Conservation (phyloP, 2,797 vertebrate genomes). For the Protosalanx chinensis region DNA sequence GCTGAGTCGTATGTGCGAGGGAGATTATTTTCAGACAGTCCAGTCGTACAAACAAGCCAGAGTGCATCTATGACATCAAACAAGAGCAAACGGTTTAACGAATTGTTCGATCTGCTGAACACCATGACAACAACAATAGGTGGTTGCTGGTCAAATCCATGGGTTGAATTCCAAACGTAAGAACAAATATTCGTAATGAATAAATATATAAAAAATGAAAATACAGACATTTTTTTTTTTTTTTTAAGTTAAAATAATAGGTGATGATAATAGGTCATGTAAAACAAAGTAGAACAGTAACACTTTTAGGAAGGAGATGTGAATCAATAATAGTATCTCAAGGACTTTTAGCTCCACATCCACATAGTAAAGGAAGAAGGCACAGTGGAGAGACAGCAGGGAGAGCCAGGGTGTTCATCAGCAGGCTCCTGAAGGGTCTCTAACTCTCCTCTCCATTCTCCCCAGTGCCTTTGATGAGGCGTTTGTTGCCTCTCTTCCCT, state of each 20-base stretch:
- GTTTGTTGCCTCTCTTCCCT: conserved; percentile 93
- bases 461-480: conserved; percentile 87
- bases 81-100: too few species aligned
- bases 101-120: too few species aligned
- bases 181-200: not conserved
- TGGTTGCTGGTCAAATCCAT: too few species aligned
- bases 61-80: too few species aligned
- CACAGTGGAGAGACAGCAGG: conserved; percentile 27
- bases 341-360: not conserved
- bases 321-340: conserved; percentile 3
- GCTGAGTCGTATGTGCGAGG: too few species aligned
- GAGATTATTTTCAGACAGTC: too few species aligned
- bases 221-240: conserved; percentile 60
- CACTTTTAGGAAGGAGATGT: conserved; percentile 21
- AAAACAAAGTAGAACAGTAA: conserved; percentile 51
- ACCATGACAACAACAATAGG: too few species aligned
- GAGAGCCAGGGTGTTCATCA: conserved; percentile 34
- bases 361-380: conserved; percentile 12
- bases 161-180: too few species aligned
- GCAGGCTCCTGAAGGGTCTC: conserved; percentile 28
- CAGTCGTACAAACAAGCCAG: too few species aligned
- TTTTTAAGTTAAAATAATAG: conserved; percentile 27
- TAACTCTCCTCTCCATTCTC: conserved; percentile 94
- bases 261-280: conserved; percentile 29
- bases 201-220: conserved; percentile 24